These are phyloP conservation scores for Dromococcyx pavoninus DNA, from an alignment of 2,797 vertebrate species.

Conservation along the genomic window DNA sequence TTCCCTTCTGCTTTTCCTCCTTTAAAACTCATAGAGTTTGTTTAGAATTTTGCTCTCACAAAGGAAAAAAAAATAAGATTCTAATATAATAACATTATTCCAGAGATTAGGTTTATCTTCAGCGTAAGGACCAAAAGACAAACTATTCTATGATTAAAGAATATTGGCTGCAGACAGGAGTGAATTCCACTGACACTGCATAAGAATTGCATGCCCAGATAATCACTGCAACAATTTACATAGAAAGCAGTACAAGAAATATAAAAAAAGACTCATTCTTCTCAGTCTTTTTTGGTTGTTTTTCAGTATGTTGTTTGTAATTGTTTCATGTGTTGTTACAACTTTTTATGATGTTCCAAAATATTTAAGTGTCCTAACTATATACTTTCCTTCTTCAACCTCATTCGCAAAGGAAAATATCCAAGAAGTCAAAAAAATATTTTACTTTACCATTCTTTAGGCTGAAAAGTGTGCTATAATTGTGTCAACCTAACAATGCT, in stretches of 20 bases:
- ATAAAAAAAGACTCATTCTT: not conserved
- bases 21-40: not conserved
- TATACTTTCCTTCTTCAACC: not conserved
- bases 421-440: not conserved
- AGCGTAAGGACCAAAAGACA: not conserved
- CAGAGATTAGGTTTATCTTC: not conserved
- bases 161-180: not conserved
- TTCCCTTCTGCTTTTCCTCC: not conserved
- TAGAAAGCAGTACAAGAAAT: not conserved
- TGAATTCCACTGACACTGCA: not conserved
- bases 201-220: not conserved
- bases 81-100: not conserved
- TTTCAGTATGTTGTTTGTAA: not conserved
- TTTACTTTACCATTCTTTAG: too few species aligned
- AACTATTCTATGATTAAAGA: not conserved
- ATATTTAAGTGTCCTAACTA: not conserved
- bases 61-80: not conserved
- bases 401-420: not conserved
- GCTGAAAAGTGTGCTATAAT: too few species aligned
- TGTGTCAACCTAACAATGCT: not conserved
- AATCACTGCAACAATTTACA: not conserved
- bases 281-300: not conserved
- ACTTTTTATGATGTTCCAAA: not conserved
- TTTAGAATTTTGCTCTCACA: not conserved
- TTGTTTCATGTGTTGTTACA: not conserved